These are phyloP conservation scores for Antedon bifida DNA, from an alignment of 35 echinoderm and acorn worm genomes.

Conservation along the genomic window DNA sequence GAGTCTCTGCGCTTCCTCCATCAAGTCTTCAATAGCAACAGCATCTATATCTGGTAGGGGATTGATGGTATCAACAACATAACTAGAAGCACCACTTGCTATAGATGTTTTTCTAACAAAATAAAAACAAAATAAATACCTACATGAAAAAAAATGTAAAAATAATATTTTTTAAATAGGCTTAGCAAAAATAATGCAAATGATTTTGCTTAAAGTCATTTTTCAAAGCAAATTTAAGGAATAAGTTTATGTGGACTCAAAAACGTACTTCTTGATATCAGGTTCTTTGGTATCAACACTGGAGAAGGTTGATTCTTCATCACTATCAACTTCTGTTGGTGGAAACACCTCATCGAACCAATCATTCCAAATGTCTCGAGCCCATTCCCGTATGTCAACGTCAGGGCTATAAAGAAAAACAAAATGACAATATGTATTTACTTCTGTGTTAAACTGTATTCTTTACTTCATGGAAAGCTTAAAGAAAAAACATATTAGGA, in stretches of 20 bases:
- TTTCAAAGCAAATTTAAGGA: too few relatives aligned
- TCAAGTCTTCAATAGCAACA: slow-evolving; percentile 37
- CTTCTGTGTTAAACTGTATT: too few relatives aligned
- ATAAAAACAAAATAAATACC: not conserved
- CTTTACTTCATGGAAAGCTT: too few relatives aligned
- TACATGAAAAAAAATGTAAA: too few relatives aligned
- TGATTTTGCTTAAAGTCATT: too few relatives aligned
- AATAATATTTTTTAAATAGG: too few relatives aligned
- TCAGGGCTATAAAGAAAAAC: slow-evolving; percentile 4
- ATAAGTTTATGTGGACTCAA: too few relatives aligned
- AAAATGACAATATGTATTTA: not conserved
- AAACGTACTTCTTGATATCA: not conserved
- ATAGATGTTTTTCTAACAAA: slow-evolving; percentile 30
- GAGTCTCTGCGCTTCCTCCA: slow-evolving; percentile 60
- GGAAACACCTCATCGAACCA: slow-evolving; percentile 97
- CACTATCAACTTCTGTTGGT: slow-evolving; percentile 30
- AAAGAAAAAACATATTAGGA: too few relatives aligned
- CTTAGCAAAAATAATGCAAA: too few relatives aligned
- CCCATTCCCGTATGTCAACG: slow-evolving; percentile 62
- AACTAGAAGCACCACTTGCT: slow-evolving; percentile 36
- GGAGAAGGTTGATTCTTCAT: not conserved
- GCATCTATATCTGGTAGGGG: slow-evolving; percentile 50
- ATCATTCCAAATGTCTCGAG: slow-evolving; percentile 75
- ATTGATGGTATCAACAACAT: slow-evolving; percentile 44
- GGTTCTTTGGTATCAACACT: not conserved